These are phyloP conservation scores for Cheilosia vernalis DNA, from an alignment of 2,888 invertebrate genomes.

Conservation along the genomic window DNA sequence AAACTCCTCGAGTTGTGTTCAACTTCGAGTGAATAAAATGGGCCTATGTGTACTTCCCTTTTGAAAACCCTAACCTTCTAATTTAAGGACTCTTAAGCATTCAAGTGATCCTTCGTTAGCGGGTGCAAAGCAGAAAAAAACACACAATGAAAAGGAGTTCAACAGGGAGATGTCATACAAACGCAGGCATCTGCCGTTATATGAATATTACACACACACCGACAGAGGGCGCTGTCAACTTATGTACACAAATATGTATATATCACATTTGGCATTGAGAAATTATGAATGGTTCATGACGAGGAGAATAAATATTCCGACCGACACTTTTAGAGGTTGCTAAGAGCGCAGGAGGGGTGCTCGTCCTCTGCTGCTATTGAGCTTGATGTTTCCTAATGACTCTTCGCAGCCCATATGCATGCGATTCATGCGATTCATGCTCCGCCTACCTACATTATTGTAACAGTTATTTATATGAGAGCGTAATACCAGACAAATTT, in stretches of 20 bases:
- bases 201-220: not conserved
- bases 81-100: constrained; percentile 54
- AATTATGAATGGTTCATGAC: constrained; percentile 54
- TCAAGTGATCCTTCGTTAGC: constrained; percentile 63
- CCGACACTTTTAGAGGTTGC: constrained; percentile 17
- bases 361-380: constrained; percentile 11
- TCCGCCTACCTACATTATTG: not conserved
- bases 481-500: constrained; percentile 37
- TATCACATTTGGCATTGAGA: constrained; percentile 51
- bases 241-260: not conserved
- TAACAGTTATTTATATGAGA: constrained; percentile 23
- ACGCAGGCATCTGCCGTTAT: constrained; percentile 13
- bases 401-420: constrained; percentile 7
- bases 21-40: too few relatives aligned
- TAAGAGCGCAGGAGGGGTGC: not conserved
- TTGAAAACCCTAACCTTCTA: constrained; percentile 60
- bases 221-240: not conserved
- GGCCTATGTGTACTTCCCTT: constrained; percentile 20
- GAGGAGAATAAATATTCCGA: constrained; percentile 33
- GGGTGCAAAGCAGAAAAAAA: constrained; percentile 26
- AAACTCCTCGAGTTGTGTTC: too few relatives aligned
- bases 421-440: not conserved
- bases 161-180: constrained; percentile 31
- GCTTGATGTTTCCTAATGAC: constrained; percentile 39
- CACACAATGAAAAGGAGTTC: constrained; percentile 38